Conservation (phyloP, 37 sponge, comb jelly and placozoan genomes). For the Halichondria panicea region DNA sequence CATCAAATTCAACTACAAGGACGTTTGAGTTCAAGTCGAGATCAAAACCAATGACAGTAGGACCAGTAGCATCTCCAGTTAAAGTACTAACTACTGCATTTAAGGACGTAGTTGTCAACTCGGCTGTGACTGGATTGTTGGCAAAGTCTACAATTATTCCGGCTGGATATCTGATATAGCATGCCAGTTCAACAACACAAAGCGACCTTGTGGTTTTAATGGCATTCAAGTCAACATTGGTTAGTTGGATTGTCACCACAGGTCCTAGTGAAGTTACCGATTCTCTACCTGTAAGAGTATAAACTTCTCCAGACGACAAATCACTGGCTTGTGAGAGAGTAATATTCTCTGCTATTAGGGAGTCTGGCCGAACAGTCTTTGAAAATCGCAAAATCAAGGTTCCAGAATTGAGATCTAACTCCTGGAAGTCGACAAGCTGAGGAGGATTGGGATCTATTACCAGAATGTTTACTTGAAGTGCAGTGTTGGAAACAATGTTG, state of each 20-base stretch:
- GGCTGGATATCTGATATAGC: conserved; percentile 45
- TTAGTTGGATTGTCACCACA: conserved; percentile 41
- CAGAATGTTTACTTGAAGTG: conserved; percentile 40
- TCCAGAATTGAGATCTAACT: conserved; percentile 72
- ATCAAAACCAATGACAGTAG: conserved; percentile 33
- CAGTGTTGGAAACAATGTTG: conserved; percentile 33
- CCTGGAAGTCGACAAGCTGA: conserved; percentile 34
- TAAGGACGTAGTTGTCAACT: background rate
- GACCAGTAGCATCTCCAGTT: conserved; percentile 51
- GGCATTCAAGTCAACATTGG: conserved; percentile 59
- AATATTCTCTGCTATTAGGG: conserved; percentile 33
- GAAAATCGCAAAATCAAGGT: conserved; percentile 62
- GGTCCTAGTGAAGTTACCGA: conserved; percentile 34
- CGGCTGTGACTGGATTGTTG: conserved; percentile 36
- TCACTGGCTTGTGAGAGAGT: conserved; percentile 18
- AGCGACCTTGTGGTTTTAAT: conserved; percentile 56
- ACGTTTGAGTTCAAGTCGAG: conserved; percentile 61
- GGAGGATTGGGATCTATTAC: conserved; percentile 75
- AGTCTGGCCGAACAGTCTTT: conserved; percentile 37
- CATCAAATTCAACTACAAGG: conserved; percentile 73
- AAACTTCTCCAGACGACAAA: background rate
- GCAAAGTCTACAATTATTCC: conserved; percentile 56
- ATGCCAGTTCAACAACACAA: conserved; percentile 32
- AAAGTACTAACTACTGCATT: conserved; percentile 1
- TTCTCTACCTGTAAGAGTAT: conserved; percentile 57